Percentiles rank a stretch among this genome's conserved stretches.
Conservation (phyloP, 2,797 vertebrate species). For the Liasis olivaceus region DNA sequence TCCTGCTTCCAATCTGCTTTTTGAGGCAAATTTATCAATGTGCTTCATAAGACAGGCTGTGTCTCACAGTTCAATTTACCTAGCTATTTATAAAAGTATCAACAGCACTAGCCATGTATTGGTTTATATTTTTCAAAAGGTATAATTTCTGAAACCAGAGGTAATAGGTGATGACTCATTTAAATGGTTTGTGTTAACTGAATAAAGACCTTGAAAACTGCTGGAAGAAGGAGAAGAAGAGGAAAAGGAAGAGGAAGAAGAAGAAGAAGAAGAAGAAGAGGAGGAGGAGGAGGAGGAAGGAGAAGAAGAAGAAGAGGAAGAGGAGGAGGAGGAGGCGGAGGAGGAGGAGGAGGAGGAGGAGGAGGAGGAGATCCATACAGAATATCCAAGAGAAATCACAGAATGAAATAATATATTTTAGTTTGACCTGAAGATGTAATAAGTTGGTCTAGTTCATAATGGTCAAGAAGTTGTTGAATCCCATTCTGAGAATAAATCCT, state of each 20-base stretch:
- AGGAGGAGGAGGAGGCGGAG: too few relatives aligned
- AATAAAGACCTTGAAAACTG: conserved; percentile 58
- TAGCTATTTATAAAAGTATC: conserved; percentile 31
- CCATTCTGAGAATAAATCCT: background rate
- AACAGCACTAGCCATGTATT: conserved; percentile 36
- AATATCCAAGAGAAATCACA: conserved; percentile 63
- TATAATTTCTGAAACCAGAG: conserved; percentile 63
- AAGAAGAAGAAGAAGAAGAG: too few relatives aligned
- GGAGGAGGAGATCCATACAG: conserved; percentile 35
- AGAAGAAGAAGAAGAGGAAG: background rate
- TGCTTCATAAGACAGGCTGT: background rate
- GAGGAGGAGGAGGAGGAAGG: background rate
- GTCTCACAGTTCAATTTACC: conserved; percentile 34
- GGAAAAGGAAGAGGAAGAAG: too few relatives aligned
- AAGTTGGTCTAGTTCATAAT: background rate
- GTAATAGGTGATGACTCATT: conserved; percentile 46
- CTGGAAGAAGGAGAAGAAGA: conserved; percentile 39
- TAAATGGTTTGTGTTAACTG: conserved; percentile 47
- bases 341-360: too few relatives aligned
- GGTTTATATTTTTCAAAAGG: conserved; percentile 59
- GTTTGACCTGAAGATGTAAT: conserved; percentile 1
- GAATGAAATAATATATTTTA: conserved; percentile 32
- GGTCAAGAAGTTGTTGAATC: background rate
- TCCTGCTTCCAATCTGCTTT: background rate
- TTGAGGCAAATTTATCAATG: background rate